These are phyloP conservation scores for Corella eumyota DNA, from an alignment of 23 tunicate genomes.

Conservation along the genomic window DNA sequence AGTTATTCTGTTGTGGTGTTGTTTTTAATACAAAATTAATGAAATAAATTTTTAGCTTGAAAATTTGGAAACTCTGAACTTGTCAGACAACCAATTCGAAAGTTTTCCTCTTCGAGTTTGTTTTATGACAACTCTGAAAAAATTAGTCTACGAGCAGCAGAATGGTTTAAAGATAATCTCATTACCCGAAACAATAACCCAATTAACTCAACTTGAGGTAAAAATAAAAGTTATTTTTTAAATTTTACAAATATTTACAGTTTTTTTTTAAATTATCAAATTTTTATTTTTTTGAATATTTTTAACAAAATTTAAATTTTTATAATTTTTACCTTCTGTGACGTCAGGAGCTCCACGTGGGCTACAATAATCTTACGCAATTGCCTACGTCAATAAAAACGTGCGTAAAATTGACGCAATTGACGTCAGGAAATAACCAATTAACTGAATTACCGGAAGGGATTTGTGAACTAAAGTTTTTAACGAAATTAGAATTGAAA, in stretches of 20 bases:
- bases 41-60: slow-evolving; percentile 28
- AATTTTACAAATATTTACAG: neutral
- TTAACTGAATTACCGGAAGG: slow-evolving; percentile 15
- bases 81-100: slow-evolving; percentile 44
- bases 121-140: slow-evolving; percentile 11
- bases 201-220: slow-evolving; percentile 30
- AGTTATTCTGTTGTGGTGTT: no score
- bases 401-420: slow-evolving; percentile 2
- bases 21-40: no score
- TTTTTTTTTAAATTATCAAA: neutral
- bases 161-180: slow-evolving; percentile 12
- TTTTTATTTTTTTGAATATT: neutral
- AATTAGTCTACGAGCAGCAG: slow-evolving; percentile 19
- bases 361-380: slow-evolving; percentile 13
- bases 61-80: slow-evolving; percentile 16
- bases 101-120: slow-evolving; percentile 41
- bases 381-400: slow-evolving; percentile 17
- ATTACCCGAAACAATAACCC: slow-evolving; percentile 40
- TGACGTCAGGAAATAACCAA: slow-evolving; percentile 11
- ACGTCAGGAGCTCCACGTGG: slow-evolving; percentile 10
- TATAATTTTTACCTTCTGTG: no score
- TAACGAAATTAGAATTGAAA: slow-evolving; percentile 7
- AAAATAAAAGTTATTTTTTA: neutral
- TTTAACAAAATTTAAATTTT: neutral
- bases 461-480: slow-evolving; percentile 9